These are phyloP conservation scores for Ctenoplectra terminalis DNA, from an alignment of 1,140 invertebrate species.

Conservation along the genomic window DNA sequence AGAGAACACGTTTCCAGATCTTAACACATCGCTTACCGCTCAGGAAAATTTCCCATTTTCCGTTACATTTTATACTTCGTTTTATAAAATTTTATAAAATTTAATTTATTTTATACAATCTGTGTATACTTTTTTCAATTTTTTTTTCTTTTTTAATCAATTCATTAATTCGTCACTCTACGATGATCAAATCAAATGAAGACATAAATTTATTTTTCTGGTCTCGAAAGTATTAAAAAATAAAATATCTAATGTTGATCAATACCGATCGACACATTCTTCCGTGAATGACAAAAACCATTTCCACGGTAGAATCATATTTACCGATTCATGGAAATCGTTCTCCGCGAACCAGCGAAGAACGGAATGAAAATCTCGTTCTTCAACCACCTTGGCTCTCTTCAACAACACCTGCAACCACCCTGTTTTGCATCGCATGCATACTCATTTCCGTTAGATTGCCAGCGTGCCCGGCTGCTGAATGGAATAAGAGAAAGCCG, in stretches of 20 bases:
- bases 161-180: too few species aligned
- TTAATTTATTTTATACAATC: too few species aligned
- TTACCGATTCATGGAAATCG: background rate
- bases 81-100: too few species aligned
- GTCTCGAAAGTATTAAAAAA: too few species aligned
- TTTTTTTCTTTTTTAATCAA: too few species aligned
- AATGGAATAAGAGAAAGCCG: background rate
- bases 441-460: constrained; percentile 40
- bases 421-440: constrained; percentile 19
- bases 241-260: background rate
- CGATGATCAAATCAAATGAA: too few species aligned
- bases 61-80: too few species aligned
- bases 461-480: background rate
- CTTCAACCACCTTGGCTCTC: background rate
- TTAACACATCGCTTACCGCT: too few species aligned
- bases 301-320: background rate
- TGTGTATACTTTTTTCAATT: too few species aligned
- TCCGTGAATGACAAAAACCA: background rate
- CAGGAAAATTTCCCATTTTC: too few species aligned
- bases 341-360: background rate
- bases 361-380: background rate
- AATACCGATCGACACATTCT: background rate
- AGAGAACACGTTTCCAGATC: background rate
- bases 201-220: too few species aligned
- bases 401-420: constrained; percentile 24